phyloP scores from a whole-genome alignment of 2,113 vertebrate species.

The Triplophysa siluroides region DNA sequence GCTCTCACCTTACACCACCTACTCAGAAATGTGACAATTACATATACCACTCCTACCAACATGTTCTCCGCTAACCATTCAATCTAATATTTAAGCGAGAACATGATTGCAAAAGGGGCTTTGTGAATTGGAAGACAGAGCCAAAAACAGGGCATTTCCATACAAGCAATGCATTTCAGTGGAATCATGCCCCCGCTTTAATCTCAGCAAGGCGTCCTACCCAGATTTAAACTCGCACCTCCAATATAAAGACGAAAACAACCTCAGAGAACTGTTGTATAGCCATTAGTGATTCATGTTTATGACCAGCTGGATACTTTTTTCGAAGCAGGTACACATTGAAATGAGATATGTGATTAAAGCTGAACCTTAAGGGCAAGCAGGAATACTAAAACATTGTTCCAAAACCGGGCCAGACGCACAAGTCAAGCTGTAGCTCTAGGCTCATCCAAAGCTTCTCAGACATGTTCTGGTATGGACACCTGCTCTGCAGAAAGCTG shows the following conservation, averaged over 20 bases:
- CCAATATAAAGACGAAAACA: conserved; percentile 27
- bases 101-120: conserved; percentile 13
- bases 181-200: conserved; percentile 18
- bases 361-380: background rate
- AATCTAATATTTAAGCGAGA: conserved; percentile 12
- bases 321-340: background rate
- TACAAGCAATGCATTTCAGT: conserved; percentile 25
- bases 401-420: background rate
- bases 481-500: background rate
- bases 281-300: conserved; percentile 7
- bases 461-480: background rate
- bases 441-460: conserved; percentile 34
- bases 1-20: conserved; percentile 5
- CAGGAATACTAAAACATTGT: background rate
- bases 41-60: conserved; percentile 23
- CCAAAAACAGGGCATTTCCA: conserved; percentile 20
- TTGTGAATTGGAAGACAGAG: background rate
- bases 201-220: conserved; percentile 24
- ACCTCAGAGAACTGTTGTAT: background rate
- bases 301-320: background rate
- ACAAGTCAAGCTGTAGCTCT: background rate
- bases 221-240: background rate
- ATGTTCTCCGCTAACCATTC: conserved; percentile 16
- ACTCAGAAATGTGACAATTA: conserved; percentile 2
- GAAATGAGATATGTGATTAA: background rate